Base-by-base conservation (phyloP, 2,797 vertebrate species). In the Spizella passerina region DNA sequence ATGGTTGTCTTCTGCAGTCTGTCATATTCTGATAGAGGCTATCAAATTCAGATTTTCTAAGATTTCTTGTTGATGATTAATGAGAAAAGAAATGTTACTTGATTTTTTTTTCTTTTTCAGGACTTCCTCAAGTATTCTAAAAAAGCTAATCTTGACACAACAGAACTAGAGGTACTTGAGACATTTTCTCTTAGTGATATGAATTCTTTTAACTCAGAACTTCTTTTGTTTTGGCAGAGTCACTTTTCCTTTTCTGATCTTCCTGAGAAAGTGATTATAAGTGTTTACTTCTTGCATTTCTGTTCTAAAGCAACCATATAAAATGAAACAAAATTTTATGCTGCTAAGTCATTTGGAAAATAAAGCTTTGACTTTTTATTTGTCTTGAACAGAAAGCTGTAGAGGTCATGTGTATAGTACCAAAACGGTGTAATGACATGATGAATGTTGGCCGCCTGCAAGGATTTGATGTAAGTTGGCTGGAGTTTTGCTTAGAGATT, bases 401-500 rank as follows among this genome's bases (percentile, higher is more conserved):
- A 96, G 99, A 99, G 96, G 98, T 99, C 96, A 99, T 99, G 99
- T 99, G 99, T 97, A 98, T 99, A 57, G 98, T 99, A 91, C 98
- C 99, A 32, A 99, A 99, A 98, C 98, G 98, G 86, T 99, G 99
- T 97, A 99, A 99, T 59, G 99, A 99, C 96, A 99, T 99, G 99
- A 99, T 99, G 99, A 99, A 99, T 94, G 99, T 99, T 23, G 99
- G 99, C 47, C 98, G 99, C 61, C 99, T 99, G 77, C 99, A 99
- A 97, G 99, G 99, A 97, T 99, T 99, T 94, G 99, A 99, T 87
- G 99, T 99, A 98, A 99, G 97, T 97, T 93, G 72, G 23, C 56
- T 90, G 82, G 9, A 20, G 17, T 57, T 90, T 89, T 92, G 41
- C 68, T 68, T 66, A 32, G 19, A 70, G 52, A n/a, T 64, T 71